Evolutionary conservation across 2,888 invertebrate species (phyloP).

Genomic region (Ectemnius cavifrons): DNA sequence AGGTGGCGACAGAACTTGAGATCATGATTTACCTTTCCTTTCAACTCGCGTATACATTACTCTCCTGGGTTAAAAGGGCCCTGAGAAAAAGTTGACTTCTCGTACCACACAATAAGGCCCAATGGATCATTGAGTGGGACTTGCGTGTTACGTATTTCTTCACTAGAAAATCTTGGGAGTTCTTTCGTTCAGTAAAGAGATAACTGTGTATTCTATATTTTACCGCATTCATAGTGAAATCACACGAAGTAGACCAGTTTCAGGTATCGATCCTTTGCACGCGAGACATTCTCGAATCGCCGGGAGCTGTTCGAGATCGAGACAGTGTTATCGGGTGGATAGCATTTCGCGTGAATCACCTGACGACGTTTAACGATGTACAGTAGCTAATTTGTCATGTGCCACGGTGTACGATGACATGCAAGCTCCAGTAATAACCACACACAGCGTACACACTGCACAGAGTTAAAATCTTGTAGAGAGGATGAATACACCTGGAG

Average conservation of each 20-base stretch:
- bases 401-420: conserved; percentile 51
- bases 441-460: too few species aligned
- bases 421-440: conserved; percentile 57
- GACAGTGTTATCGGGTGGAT: conserved; percentile 56
- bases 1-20: conserved; percentile 46
- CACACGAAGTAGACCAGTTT: conserved; percentile 34
- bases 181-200: too few species aligned
- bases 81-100: neutral
- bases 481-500: too few species aligned
- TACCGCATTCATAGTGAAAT: conserved; percentile 24
- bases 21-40: conserved; percentile 19
- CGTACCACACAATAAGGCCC: too few species aligned
- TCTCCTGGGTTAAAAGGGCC: neutral
- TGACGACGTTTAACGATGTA: conserved; percentile 60
- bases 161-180: too few species aligned
- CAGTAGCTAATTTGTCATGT: conserved; percentile 62
- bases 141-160: too few species aligned
- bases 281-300: conserved; percentile 35
- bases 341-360: conserved; percentile 63
- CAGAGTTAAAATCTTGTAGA: conserved; percentile 28
- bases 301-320: conserved; percentile 27
- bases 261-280: conserved; percentile 44
- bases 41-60: neutral
- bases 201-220: neutral
- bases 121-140: too few species aligned